These are phyloP conservation scores for Drosophila parthenogenetica DNA, from an alignment of 2,888 invertebrate genomes.

Conservation along the genomic window DNA sequence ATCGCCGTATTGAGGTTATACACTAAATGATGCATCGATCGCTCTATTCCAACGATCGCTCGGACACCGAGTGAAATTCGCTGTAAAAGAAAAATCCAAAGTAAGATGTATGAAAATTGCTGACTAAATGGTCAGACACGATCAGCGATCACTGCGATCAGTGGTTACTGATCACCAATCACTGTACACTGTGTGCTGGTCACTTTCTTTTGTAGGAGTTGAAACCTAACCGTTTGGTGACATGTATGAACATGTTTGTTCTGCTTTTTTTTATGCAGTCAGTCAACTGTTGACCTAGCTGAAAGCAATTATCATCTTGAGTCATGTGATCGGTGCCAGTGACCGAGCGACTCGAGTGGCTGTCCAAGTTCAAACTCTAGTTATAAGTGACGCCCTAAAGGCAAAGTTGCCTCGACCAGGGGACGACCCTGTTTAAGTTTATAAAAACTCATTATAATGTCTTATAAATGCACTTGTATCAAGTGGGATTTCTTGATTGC, in stretches of 20 bases:
- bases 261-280: slow-evolving; percentile 1
- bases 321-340: slow-evolving; percentile 56
- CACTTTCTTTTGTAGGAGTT: slow-evolving; percentile 65
- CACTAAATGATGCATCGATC: slow-evolving; percentile 76
- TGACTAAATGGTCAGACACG: slow-evolving; percentile 72
- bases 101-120: slow-evolving; percentile 72
- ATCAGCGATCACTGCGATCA: slow-evolving; percentile 28
- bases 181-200: slow-evolving; percentile 39
- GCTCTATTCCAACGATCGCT: slow-evolving; percentile 69
- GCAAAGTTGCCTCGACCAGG: slow-evolving; percentile 44
- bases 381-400: slow-evolving; percentile 76
- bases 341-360: slow-evolving; percentile 53
- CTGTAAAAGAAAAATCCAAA: slow-evolving; percentile 23
- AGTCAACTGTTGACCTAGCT: slow-evolving; percentile 66
- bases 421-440: slow-evolving; percentile 80
- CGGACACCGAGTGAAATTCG: slow-evolving; percentile 68
- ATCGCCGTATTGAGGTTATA: slow-evolving; percentile 74
- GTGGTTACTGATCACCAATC: slow-evolving; percentile 38
- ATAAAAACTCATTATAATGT: slow-evolving; percentile 82
- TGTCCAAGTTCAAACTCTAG: slow-evolving; percentile 68
- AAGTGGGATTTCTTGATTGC: slow-evolving; percentile 79
- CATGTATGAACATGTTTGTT: slow-evolving; percentile 47
- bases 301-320: slow-evolving; percentile 73
- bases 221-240: slow-evolving; percentile 64
- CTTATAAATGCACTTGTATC: slow-evolving; percentile 81